Evolutionary conservation across 2,797 vertebrate species (phyloP).

Genomic region (Sorex maritimensis): DNA sequence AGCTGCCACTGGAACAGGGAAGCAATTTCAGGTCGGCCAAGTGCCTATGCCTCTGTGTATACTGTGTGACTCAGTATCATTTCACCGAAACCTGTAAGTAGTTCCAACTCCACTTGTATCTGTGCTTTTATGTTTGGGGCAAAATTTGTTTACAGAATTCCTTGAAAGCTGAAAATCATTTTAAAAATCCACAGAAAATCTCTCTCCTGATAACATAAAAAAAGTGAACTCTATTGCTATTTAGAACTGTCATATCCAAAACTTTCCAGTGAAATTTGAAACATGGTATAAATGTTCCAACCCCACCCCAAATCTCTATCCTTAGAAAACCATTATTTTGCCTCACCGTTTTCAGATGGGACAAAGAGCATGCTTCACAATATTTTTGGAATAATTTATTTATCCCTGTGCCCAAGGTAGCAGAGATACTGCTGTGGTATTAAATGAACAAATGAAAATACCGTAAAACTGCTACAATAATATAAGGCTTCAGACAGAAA

Average conservation of each 20-base stretch:
- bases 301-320: neutral
- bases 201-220: conserved; percentile 46
- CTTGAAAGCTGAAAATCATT: conserved; percentile 65
- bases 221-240: neutral
- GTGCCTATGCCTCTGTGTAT: neutral
- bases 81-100: neutral
- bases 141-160: conserved; percentile 57
- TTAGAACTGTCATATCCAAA: conserved; percentile 48
- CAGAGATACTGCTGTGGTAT: neutral
- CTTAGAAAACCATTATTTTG: conserved; percentile 25
- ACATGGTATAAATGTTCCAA: neutral
- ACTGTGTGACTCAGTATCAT: neutral
- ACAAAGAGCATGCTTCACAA: conserved; percentile 43
- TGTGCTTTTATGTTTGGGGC: neutral
- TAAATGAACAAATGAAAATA: conserved; percentile 62
- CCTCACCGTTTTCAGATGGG: neutral
- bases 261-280: conserved; percentile 57
- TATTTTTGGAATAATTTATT: conserved; percentile 59
- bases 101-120: neutral
- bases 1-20: neutral
- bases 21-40: neutral
- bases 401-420: conserved; percentile 51
- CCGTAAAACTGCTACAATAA: neutral
- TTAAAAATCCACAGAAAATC: conserved; percentile 22
- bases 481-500: conserved; percentile 50